Conservation (phyloP, 2,888 invertebrate species). For the Hybos culiciformis region DNA sequence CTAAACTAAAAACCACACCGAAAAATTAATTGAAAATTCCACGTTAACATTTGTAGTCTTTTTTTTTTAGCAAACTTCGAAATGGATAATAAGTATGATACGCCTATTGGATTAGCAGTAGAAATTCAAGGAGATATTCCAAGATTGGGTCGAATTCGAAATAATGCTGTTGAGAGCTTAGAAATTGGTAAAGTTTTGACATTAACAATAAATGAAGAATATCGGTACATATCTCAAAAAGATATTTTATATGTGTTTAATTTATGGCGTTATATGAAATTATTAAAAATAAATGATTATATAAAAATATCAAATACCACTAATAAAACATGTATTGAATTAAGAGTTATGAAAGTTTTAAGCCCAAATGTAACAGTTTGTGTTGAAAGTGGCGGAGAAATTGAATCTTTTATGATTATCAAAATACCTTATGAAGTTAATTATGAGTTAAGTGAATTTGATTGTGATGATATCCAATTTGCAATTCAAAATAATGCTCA, state of each 20-base stretch:
- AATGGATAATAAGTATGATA: constrained; percentile 16
- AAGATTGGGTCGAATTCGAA: constrained; percentile 27
- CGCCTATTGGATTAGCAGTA: constrained; percentile 24
- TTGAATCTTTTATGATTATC: constrained; percentile 28
- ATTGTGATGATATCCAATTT: constrained; percentile 20
- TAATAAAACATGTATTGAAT: no score
- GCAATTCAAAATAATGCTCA: constrained; percentile 21
- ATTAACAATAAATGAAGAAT: constrained; percentile 24
- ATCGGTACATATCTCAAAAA: constrained; percentile 24
- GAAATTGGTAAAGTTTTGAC: constrained; percentile 22
- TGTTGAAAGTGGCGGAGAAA: constrained; percentile 21
- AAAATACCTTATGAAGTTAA: constrained; percentile 23
- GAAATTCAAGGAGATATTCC: constrained; percentile 30
- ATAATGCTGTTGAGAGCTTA: constrained; percentile 23
- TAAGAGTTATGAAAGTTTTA: constrained; percentile 21
- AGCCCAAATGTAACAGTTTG: constrained; percentile 19
- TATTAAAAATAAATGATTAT: constrained; percentile 22
- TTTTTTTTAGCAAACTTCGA: no score
- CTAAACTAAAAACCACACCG: no score
- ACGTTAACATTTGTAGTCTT: no score
- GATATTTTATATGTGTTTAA: constrained; percentile 29
- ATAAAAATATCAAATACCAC: constrained; percentile 12
- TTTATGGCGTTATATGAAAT: constrained; percentile 22
- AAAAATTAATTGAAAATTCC: no score
- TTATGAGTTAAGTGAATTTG: constrained; percentile 17